These are phyloP conservation scores for Zygogramma bicolorata DNA, from an alignment of 2,888 invertebrate species.

Conservation along the genomic window DNA sequence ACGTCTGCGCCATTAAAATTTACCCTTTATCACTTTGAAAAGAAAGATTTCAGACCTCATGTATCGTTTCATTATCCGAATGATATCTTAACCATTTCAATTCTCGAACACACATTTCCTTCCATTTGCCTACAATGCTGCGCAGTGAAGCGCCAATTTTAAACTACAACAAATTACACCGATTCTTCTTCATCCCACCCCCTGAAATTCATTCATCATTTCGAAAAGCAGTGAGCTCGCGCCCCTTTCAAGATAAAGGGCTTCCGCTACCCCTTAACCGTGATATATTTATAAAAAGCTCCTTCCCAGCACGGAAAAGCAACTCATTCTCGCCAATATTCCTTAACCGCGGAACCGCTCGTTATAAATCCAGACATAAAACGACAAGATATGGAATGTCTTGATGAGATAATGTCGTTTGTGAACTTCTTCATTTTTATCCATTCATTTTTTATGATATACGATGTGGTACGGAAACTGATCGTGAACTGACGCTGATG, in stretches of 20 bases:
- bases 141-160: neutral
- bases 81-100: too few relatives aligned
- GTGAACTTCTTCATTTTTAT: neutral
- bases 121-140: too few relatives aligned
- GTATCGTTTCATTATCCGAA: too few relatives aligned
- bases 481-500: too few relatives aligned
- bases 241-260: slow-evolving; percentile 8
- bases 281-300: slow-evolving; percentile 8
- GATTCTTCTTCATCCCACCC: slow-evolving; percentile 9
- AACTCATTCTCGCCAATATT: slow-evolving; percentile 10
- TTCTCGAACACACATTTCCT: too few relatives aligned
- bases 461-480: neutral
- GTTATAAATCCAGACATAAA: neutral
- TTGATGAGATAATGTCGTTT: neutral
- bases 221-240: slow-evolving; percentile 4
- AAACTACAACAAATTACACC: neutral
- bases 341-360: neutral
- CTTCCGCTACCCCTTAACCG: slow-evolving; percentile 9
- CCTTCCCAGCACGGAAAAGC: neutral
- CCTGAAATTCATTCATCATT: neutral
- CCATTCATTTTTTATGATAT: neutral
- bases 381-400: neutral
- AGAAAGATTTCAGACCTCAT: too few relatives aligned
- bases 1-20: too few relatives aligned
- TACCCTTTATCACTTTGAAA: too few relatives aligned